phyloP scores from a whole-genome alignment of 2,888 invertebrate species.

The Zygothrica quintamaculata region DNA sequence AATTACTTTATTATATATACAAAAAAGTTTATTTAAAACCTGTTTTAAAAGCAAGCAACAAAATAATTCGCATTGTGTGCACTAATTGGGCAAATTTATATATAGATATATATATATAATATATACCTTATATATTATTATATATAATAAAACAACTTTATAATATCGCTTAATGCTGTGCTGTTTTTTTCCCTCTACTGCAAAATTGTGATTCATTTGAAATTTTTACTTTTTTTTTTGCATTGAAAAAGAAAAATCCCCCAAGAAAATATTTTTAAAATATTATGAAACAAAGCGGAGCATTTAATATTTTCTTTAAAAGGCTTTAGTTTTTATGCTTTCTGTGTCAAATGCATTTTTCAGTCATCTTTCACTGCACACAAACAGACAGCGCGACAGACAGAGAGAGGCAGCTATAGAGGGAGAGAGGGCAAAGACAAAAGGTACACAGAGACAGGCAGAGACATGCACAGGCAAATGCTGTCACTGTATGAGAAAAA shows the following conservation, averaged over 20 bases:
- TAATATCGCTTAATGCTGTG: too few relatives aligned
- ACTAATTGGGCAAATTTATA: neutral
- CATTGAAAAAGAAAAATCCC: neutral
- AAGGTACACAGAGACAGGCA: conserved; percentile 2
- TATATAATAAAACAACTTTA: too few relatives aligned
- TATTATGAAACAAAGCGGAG: neutral
- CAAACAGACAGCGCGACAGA: conserved; percentile 16
- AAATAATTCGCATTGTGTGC: conserved; percentile 1
- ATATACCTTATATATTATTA: too few relatives aligned
- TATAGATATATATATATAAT: neutral
- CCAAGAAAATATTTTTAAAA: too few relatives aligned
- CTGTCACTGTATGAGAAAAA: too few relatives aligned
- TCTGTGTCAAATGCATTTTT: conserved; percentile 78
- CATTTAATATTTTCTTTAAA: neutral
- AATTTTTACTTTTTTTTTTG: too few relatives aligned
- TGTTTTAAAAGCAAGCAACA: conserved; percentile 10
- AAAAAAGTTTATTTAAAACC: conserved; percentile 13
- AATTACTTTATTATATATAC: conserved; percentile 13
- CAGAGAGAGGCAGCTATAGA: neutral
- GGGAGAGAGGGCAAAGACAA: too few relatives aligned
- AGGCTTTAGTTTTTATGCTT: conserved; percentile 21
- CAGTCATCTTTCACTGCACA: conserved; percentile 63
- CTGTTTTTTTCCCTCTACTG: too few relatives aligned
- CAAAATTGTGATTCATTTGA: too few relatives aligned
- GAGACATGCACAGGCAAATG: too few relatives aligned